Base-by-base conservation (phyloP, 2,113 vertebrate genomes). In the Seriola quinqueradiata region DNA sequence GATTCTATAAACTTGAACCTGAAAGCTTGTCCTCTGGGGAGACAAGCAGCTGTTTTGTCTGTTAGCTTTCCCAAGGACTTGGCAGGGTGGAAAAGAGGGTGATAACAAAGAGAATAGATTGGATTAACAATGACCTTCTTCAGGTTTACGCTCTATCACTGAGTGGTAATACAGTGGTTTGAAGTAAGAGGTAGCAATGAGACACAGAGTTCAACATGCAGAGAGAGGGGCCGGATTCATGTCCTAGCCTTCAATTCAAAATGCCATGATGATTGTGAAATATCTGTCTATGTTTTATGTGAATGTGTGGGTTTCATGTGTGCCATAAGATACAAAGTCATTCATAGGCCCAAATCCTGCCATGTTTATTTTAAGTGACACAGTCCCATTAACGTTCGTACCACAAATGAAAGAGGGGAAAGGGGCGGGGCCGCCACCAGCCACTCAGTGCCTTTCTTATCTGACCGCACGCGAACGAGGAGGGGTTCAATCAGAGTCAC, bases 401-500 rank as follows among this genome's bases (percentile, higher is more conserved):
- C 78, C 64, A 82, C 34, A 79, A 92, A 78, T 84, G 82, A 93
- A 88, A 83, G 82, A 93, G 64, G 89, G 89, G 88, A 93, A 92
- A 94, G 88, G 59, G 79, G 76, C 79, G 3, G 12, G 60, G 0
- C 0, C 40, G 6, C 70, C 54, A 63, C 74, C 71, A 28, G 57
- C 70, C 74, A 25, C 57, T 83, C 42, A 64, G 38, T 75, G 80
- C 81, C 81, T 58, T 75, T 68, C 89, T 95, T 93, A 92, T 93
- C 90, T 85, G 1, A 19, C 9, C 10, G 77, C 80, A 71, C 52
- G 75, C 91, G 77, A 95, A 91, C 69, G 69, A 89, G 87, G 92
- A 90, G 90, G 87, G 89, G 89, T 91, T 93, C 92, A 94, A 94
- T 96, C 95, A 96, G 90, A 90, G 87, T 82, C 79, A 11, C 81